Percentiles rank a stretch among this genome's conserved stretches.
Evolutionary conservation across 2,888 invertebrate species (phyloP).

Genomic region (Elmis aenea): DNA sequence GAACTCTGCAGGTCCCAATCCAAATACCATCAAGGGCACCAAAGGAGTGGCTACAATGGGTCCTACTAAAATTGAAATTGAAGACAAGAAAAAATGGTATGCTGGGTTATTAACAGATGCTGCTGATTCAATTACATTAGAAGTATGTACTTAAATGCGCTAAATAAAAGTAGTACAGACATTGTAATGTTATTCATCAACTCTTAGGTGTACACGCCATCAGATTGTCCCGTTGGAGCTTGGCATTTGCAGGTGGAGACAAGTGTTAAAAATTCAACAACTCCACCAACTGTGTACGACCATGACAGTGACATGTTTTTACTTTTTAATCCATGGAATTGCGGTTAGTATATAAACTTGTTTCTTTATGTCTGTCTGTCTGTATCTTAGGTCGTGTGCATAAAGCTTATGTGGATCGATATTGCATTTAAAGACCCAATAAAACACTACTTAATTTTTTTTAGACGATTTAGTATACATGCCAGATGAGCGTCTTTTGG

Average conservation of each 20-base stretch:
- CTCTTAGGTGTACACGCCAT: conserved; percentile 59
- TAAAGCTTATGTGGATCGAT: too few species aligned
- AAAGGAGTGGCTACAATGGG: conserved; percentile 44
- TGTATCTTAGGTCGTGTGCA: too few species aligned
- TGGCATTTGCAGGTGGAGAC: conserved; percentile 65
- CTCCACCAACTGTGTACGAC: conserved; percentile 49
- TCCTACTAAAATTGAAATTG: conserved; percentile 24
- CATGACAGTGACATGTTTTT: conserved; percentile 67
- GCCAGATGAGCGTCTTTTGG: conserved; percentile 62
- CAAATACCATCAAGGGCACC: conserved; percentile 53
- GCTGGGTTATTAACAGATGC: conserved; percentile 34
- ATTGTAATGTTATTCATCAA: not conserved
- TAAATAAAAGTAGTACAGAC: too few species aligned
- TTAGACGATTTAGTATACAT: conserved; percentile 73
- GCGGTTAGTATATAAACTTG: conserved; percentile 50
- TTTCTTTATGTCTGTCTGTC: too few species aligned
- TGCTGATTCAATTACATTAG: conserved; percentile 42
- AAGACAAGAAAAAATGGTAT: conserved; percentile 38
- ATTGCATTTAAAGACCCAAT: too few species aligned
- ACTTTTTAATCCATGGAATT: conserved; percentile 79
- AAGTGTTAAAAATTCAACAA: conserved; percentile 44
- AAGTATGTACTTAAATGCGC: conserved; percentile 34
- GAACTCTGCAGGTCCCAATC: conserved; percentile 43
- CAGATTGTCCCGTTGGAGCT: conserved; percentile 60
- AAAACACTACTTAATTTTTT: conserved; percentile 12